A percentile compares a stretch with the other conserved stretches of the same genome.
Evolutionary conservation across 2,113 vertebrate genomes (phyloP).

Genomic region (Platanista minor): DNA sequence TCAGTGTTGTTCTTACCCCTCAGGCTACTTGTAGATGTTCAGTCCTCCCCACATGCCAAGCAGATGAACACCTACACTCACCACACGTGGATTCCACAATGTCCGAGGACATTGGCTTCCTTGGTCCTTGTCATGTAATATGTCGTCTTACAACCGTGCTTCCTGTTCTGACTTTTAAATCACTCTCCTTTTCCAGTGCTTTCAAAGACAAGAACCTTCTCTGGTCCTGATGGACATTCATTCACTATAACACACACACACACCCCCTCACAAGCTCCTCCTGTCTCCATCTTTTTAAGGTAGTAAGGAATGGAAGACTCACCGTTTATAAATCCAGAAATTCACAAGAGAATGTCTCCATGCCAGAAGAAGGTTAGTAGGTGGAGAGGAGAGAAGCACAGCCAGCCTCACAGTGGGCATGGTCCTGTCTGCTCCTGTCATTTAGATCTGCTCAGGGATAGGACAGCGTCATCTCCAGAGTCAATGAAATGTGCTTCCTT

Average conservation of each 20-base stretch:
- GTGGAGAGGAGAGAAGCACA: background rate
- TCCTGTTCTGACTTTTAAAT: background rate
- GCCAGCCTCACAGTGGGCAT: background rate
- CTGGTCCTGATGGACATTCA: background rate
- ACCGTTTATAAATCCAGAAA: background rate
- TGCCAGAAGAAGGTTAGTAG: background rate
- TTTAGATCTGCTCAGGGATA: background rate
- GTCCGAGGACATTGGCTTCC: background rate
- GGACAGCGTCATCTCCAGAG: background rate
- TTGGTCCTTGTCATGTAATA: background rate
- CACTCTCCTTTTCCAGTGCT: background rate
- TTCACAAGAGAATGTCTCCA: background rate
- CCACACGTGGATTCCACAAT: constrained; percentile 65
- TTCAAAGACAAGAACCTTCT: background rate
- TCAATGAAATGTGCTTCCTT: background rate
- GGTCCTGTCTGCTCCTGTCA: background rate
- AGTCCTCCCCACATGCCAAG: constrained; percentile 45
- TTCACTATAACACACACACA: background rate
- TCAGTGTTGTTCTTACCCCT: background rate
- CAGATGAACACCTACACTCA: background rate
- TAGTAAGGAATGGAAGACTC: background rate
- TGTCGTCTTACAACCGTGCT: background rate
- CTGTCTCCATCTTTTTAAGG: background rate
- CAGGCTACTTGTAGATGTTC: constrained; percentile 18
- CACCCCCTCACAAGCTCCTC: background rate